These are phyloP conservation scores for Oenanthe oenanthe DNA, from an alignment of 2,113 vertebrate genomes.

Conservation along the genomic window DNA sequence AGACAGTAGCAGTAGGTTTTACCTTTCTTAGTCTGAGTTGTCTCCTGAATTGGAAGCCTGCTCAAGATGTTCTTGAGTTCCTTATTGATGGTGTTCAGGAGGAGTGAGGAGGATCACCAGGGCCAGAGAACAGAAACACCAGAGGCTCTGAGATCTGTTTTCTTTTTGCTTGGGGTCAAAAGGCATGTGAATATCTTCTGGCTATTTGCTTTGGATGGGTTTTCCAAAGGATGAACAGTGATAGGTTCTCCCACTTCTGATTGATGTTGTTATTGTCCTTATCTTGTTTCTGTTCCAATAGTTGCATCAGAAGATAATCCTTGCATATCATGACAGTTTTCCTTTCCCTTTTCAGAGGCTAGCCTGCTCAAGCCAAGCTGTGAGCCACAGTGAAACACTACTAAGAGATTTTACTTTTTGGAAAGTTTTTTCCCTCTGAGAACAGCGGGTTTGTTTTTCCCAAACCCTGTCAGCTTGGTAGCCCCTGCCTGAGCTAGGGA, in stretches of 20 bases:
- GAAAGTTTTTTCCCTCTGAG: neutral
- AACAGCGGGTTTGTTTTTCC: neutral
- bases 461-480: neutral
- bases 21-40: neutral
- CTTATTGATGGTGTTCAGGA: neutral
- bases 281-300: neutral
- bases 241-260: neutral
- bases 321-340: neutral
- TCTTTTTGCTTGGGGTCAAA: neutral
- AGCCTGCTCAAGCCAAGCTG: neutral
- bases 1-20: neutral
- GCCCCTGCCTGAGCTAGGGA: neutral
- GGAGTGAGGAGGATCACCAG: neutral
- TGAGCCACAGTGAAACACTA: neutral
- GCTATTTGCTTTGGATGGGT: neutral
- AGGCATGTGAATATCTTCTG: neutral
- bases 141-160: neutral
- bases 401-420: neutral
- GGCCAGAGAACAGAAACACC: neutral
- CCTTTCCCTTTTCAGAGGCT: neutral
- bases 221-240: neutral
- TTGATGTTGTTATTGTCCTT: neutral
- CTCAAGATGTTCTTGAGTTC: neutral
- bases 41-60: neutral
- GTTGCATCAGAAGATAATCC: neutral